Percentiles rank a stretch among this genome's conserved stretches.
These are phyloP conservation scores for Cheirogaleus major DNA, from an alignment of 2,797 vertebrate genomes.

Conservation along the genomic window DNA sequence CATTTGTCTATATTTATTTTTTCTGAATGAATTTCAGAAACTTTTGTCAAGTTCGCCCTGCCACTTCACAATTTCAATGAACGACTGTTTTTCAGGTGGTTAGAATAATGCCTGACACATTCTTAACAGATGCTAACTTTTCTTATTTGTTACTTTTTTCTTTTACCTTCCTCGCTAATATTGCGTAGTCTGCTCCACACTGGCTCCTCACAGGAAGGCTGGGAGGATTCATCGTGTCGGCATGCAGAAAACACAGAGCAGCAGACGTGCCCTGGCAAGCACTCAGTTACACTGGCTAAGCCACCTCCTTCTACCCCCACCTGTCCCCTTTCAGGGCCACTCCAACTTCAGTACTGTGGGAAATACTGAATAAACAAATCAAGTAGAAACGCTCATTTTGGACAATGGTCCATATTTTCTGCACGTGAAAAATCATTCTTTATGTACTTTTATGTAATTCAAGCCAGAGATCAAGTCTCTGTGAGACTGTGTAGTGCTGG, in stretches of 20 bases:
- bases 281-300: neutral
- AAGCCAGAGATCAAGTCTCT: conserved; percentile 1
- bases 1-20: neutral
- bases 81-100: neutral
- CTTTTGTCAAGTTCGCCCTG: neutral
- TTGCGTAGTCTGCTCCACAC: neutral
- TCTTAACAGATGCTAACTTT: neutral
- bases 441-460: neutral
- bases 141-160: neutral
- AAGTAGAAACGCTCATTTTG: neutral
- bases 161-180: neutral
- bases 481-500: neutral
- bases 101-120: neutral
- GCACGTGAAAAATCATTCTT: neutral
- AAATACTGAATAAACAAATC: neutral
- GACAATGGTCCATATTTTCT: neutral
- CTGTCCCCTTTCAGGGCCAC: neutral
- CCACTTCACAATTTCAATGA: neutral
- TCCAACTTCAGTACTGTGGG: neutral
- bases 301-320: neutral
- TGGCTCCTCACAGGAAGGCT: neutral
- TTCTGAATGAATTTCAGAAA: neutral
- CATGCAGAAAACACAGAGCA: neutral
- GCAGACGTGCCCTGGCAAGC: accelerated
- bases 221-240: neutral